Evolutionary conservation across 2,797 vertebrate genomes (phyloP), one percentile per base, ranked within the genome.

Genomic region (Lepilemur septentrionalis): DNA sequence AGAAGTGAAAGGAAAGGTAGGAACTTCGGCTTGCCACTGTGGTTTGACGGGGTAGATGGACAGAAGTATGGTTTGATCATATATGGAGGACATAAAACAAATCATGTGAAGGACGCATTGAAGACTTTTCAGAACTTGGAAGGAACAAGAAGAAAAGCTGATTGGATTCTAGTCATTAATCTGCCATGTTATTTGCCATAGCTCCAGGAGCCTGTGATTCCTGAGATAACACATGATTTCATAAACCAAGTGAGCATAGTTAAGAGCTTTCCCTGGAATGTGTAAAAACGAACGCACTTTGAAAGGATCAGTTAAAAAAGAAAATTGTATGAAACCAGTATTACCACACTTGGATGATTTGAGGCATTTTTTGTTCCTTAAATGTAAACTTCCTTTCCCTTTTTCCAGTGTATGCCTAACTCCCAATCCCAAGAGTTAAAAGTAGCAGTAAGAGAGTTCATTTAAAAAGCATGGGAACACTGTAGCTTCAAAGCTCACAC

Each of bases 241-340:
- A 35, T 93, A 52, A 57, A 75, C 13, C 35, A 30, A 30, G 69
- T n/a, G 5, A 83, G 15, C 7, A 15, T 15, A 35, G 41, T 82
- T 78, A 55, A 57, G 4, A 61, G 11, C 11, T 6, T 0, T 4
- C 7, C 22, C 3, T 0, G 4, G 46, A 38, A 65, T 55, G 61
- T 59, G 30, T 41, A 46, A 83, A 88, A 75, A 25, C 48, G 75
- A 78, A 70, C 32, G 4, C 14, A 83, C 35, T 91, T 84, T 46
- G 30, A 75, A 93, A 65, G 11, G 14, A 85, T 50, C 12, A 22
- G 41, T 25, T 4, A 0, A 7, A 92, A 59, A 80, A 61, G 23
- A 7, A 83, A 94, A 95, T 81, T 80, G 2, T 28, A 22, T 25
- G 17, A 90, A 76, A 61, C 5, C 22, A 57, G 1, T 35, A 72